Evolutionary conservation across 2,888 invertebrate species (phyloP).

Genomic region (Cerceris rybyensis): DNA sequence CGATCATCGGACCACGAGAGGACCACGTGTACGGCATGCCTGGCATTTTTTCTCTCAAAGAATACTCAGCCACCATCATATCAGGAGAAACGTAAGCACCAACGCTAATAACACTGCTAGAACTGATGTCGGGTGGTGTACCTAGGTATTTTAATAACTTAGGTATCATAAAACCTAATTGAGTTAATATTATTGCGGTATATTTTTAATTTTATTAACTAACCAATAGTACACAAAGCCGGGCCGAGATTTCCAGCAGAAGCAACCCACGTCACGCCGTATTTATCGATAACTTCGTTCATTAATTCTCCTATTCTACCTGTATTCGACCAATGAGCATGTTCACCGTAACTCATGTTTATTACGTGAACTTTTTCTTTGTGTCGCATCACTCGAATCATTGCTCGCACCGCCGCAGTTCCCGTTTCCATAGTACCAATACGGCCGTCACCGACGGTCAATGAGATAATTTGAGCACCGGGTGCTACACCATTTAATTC

Average conservation of each 20-base stretch:
- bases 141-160: slow-evolving; percentile 61
- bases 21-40: slow-evolving; percentile 96
- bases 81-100: slow-evolving; percentile 98
- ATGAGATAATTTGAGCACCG: slow-evolving; percentile 95
- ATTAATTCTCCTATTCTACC: slow-evolving; percentile 94
- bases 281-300: slow-evolving; percentile 94
- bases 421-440: slow-evolving; percentile 98
- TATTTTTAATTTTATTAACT: slow-evolving; percentile 20
- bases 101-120: slow-evolving; percentile 93
- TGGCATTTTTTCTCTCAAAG: slow-evolving; percentile 91
- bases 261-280: slow-evolving; percentile 95
- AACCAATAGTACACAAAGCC: slow-evolving; percentile 94
- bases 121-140: slow-evolving; percentile 92
- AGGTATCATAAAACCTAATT: slow-evolving; percentile 59
- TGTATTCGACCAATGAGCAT: slow-evolving; percentile 93
- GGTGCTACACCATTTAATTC: slow-evolving; percentile 97
- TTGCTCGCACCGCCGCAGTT: slow-evolving; percentile 94
- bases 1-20: slow-evolving; percentile 92
- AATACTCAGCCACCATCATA: slow-evolving; percentile 98
- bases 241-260: slow-evolving; percentile 97
- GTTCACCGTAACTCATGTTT: slow-evolving; percentile 99
- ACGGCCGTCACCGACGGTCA: slow-evolving; percentile 96
- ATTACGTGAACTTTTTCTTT: slow-evolving; percentile 91
- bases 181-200: not conserved
- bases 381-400: slow-evolving; percentile 90